These are phyloP conservation scores for Pogonognathellus flavescens DNA, from an alignment of 1,140 invertebrate genomes.

Conservation along the genomic window DNA sequence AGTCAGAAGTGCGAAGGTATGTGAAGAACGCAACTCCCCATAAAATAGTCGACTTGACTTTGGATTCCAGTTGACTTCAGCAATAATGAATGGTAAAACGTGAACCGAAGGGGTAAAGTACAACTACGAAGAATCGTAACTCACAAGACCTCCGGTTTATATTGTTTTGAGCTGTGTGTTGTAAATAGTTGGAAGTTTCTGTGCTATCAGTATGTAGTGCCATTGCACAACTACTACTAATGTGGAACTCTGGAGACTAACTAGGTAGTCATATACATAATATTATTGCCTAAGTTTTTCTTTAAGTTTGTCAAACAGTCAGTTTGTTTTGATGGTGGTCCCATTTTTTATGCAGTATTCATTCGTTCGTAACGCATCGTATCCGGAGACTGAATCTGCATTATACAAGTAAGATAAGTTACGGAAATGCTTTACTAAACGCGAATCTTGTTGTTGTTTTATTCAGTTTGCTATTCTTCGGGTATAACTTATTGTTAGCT, in stretches of 20 bases:
- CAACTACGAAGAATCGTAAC: background rate
- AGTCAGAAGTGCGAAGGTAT: conserved; percentile 8
- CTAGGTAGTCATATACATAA: too few relatives aligned
- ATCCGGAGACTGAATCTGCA: conserved; percentile 10
- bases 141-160: background rate
- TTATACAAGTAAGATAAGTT: background rate
- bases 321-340: background rate
- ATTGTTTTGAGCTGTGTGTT: background rate
- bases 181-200: background rate
- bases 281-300: too few relatives aligned
- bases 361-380: background rate
- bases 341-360: background rate
- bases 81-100: background rate
- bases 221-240: background rate
- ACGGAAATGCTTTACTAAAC: conserved; percentile 15
- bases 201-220: background rate
- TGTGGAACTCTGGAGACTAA: background rate
- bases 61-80: background rate
- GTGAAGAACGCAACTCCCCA: conserved; percentile 41
- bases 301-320: background rate
- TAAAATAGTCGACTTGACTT: conserved; percentile 42
- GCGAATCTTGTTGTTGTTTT: background rate
- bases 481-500: too few relatives aligned
- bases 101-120: conserved; percentile 6
- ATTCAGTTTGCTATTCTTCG: background rate